Evolutionary conservation across 1,140 invertebrate species (phyloP).

Genomic region (Paramacrobiotus metropolitanus): DNA sequence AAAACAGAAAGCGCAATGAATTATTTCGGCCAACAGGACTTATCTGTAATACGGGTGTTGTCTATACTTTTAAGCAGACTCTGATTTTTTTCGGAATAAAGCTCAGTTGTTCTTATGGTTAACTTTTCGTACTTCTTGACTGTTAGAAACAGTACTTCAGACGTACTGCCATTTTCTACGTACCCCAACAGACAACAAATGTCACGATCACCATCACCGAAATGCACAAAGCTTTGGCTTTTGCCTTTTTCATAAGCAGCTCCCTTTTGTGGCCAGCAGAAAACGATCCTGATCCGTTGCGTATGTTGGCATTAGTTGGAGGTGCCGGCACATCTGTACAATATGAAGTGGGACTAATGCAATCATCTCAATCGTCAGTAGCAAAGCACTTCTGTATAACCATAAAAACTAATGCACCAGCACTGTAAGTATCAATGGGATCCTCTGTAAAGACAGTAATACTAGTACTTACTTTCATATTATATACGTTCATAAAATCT

Average conservation of each 20-base stretch:
- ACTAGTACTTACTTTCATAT: too few relatives aligned
- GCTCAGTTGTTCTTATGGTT: not conserved
- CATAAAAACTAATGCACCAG: too few relatives aligned
- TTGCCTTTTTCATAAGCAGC: not conserved
- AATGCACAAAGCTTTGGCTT: not conserved
- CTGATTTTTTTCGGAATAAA: not conserved
- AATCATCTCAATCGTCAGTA: too few relatives aligned
- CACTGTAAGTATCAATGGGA: too few relatives aligned
- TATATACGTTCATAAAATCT: too few relatives aligned
- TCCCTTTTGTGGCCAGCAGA: not conserved
- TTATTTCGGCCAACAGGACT: not conserved
- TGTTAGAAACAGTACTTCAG: not conserved
- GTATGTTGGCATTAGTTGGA: too few relatives aligned
- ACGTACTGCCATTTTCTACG: not conserved
- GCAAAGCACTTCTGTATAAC: too few relatives aligned
- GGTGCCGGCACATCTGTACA: too few relatives aligned
- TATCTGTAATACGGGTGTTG: not conserved
- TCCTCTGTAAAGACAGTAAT: too few relatives aligned
- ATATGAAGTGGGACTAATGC: too few relatives aligned
- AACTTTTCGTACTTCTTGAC: not conserved
- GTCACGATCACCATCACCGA: constrained; percentile 2
- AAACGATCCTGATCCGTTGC: constrained; percentile 1
- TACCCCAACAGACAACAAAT: constrained; percentile 2
- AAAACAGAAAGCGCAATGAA: not conserved
- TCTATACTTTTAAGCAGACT: not conserved